These are phyloP conservation scores for Oncorhynchus mykiss DNA, from an alignment of 2,113 vertebrate species.

Conservation along the genomic window DNA sequence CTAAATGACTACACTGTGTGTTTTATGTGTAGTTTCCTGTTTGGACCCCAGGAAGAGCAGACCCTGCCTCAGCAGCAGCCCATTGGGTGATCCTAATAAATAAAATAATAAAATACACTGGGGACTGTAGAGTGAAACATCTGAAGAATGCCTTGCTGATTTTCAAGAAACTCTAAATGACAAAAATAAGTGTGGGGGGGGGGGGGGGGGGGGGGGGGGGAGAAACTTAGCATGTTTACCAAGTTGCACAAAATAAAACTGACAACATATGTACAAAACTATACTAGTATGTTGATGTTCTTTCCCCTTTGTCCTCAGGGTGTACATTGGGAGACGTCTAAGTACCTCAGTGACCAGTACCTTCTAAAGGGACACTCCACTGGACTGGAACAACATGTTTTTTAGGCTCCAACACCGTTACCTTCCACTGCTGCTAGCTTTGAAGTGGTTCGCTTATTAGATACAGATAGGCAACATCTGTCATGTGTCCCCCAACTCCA, in stretches of 20 bases:
- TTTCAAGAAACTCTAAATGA: not conserved
- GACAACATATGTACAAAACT: not conserved
- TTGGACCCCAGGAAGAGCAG: no score
- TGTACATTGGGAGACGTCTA: constrained; percentile 84
- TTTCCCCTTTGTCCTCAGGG: constrained; percentile 52
- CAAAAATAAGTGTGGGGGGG: no score
- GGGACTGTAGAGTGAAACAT: not conserved
- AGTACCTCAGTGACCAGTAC: constrained; percentile 73
- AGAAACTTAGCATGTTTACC: not conserved
- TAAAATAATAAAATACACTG: not conserved
- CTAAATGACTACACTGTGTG: no score
- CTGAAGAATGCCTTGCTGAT: no score
- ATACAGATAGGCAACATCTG: constrained; percentile 13
- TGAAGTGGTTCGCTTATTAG: constrained; percentile 32
- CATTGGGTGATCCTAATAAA: no score
- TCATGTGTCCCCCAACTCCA: constrained; percentile 23
- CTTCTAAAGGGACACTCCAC: constrained; percentile 56
- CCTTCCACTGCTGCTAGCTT: constrained; percentile 24
- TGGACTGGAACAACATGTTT: not conserved
- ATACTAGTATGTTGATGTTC: not conserved
- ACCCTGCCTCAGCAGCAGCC: no score
- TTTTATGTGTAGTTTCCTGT: no score
- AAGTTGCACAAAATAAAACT: not conserved
- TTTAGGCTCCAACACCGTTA: constrained; percentile 2
- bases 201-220: no score